phyloP scores from a whole-genome alignment of 1,140 invertebrate genomes.

The Pentalonia nigronervosa region DNA sequence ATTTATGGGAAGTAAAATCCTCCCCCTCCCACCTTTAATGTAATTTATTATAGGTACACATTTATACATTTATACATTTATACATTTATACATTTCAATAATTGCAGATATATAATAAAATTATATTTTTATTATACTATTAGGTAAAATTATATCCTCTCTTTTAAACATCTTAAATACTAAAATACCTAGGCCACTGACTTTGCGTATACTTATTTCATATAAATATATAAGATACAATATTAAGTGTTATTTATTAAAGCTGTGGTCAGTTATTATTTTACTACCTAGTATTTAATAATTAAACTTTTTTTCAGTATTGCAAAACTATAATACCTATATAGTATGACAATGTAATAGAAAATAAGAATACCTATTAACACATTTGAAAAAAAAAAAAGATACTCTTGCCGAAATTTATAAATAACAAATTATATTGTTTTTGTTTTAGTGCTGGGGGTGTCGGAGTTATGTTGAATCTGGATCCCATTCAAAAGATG shows the following conservation, averaged over 20 bases:
- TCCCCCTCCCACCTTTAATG: neutral
- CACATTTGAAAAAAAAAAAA: neutral
- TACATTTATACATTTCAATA: neutral
- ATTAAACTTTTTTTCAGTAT: neutral
- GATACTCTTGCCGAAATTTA: neutral
- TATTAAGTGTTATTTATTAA: neutral
- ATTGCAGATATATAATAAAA: neutral
- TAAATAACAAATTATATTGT: neutral
- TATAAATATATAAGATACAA: neutral
- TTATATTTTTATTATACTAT: neutral
- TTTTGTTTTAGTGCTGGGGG: slow-evolving; percentile 79
- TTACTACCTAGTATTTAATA: neutral
- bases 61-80: neutral
- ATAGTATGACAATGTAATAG: neutral
- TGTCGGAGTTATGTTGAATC: slow-evolving; percentile 88
- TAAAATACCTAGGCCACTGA: neutral
- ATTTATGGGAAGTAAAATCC: neutral
- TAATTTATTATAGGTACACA: neutral
- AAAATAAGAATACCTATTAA: neutral
- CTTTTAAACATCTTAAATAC: neutral
- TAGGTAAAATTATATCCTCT: neutral
- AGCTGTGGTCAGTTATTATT: neutral
- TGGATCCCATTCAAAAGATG: slow-evolving; percentile 78
- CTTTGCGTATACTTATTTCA: neutral
- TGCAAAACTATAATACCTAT: neutral